Evolutionary conservation across 2,888 invertebrate genomes (phyloP), one percentile per base, ranked within the genome.

Genomic region (Nomada goodeniana): DNA sequence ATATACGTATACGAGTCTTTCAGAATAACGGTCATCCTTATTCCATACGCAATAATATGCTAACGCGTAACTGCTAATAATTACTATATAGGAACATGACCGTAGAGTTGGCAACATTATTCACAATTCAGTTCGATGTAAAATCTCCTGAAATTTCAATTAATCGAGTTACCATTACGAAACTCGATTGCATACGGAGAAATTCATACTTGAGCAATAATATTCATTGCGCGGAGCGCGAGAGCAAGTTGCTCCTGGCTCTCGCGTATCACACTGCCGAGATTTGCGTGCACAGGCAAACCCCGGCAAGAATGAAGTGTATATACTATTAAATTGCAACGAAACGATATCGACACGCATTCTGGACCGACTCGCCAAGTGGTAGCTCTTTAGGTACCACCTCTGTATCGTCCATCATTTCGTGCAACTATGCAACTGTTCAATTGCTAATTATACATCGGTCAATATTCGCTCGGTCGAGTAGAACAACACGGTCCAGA

Each of bases 61-160:
- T 69, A 80, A 80, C 36, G 57, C 42, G 15, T 36, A 64, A 73
- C 3, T 69, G 42, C 53, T 29, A 78, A 63, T 82, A 57, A 79
- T 74, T 74, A 64, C 20, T 76, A 44, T n/a, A 44, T 63, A 85
- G 80, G 76, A 85, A 85, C 74, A 60, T 69, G 23, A 42, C 52
- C 47, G 59, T 68, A 63, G 52, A 29, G 10, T 3, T 23, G 59
- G 15, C 11, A 68, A 68, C 53, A 57, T 13, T 63, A 57, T 71
- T 60, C 71, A 20, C 29, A 68, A 76, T 74, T 44, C 36, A 63
- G 18, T 23, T 76, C 11, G 7, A 15, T 44, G 23, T 3, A 63
- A 64, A 57, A 11, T 50, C 0, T 18, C 2, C 10, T 47, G 50
- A 57, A 29, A 64, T 44, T 73, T 20, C n/a, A 18, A 64, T 59